These are phyloP conservation scores for Sminthopsis crassicaudata DNA, from an alignment of 2,113 vertebrate genomes.

Conservation along the genomic window DNA sequence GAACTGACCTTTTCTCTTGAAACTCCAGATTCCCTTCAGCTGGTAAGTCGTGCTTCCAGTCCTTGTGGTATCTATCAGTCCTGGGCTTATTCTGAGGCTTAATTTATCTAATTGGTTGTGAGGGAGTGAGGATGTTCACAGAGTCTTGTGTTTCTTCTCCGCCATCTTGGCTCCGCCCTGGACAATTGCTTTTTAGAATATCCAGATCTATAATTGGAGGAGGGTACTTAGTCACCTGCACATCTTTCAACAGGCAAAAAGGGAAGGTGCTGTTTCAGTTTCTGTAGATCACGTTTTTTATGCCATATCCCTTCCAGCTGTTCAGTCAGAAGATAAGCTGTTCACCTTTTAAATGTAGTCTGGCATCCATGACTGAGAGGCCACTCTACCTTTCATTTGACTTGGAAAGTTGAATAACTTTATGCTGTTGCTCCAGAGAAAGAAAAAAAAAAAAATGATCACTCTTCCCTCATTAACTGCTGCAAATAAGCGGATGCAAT, in stretches of 20 bases:
- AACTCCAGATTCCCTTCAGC: too few relatives aligned
- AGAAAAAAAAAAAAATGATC: not conserved
- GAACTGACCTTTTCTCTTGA: too few relatives aligned
- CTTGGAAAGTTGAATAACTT: not conserved
- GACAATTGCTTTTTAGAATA: not conserved
- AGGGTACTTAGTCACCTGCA: not conserved
- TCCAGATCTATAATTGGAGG: not conserved
- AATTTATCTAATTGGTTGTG: too few relatives aligned
- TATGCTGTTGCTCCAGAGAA: not conserved
- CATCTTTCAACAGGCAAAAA: not conserved
- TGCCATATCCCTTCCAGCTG: not conserved
- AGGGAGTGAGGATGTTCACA: too few relatives aligned
- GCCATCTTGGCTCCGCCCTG: too few relatives aligned
- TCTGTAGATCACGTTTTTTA: not conserved
- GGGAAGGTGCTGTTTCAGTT: not conserved
- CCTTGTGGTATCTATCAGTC: too few relatives aligned
- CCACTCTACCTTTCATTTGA: not conserved
- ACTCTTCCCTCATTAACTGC: not conserved
- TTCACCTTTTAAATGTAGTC: not conserved
- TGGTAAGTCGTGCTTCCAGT: too few relatives aligned
- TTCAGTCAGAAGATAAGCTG: not conserved
- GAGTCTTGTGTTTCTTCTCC: too few relatives aligned
- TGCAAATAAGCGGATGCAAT: conserved; percentile 10
- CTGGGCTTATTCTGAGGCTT: too few relatives aligned
- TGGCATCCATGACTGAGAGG: not conserved